phyloP scores from a whole-genome alignment of 2,113 vertebrate genomes.

The Lepidothrix coronata region DNA sequence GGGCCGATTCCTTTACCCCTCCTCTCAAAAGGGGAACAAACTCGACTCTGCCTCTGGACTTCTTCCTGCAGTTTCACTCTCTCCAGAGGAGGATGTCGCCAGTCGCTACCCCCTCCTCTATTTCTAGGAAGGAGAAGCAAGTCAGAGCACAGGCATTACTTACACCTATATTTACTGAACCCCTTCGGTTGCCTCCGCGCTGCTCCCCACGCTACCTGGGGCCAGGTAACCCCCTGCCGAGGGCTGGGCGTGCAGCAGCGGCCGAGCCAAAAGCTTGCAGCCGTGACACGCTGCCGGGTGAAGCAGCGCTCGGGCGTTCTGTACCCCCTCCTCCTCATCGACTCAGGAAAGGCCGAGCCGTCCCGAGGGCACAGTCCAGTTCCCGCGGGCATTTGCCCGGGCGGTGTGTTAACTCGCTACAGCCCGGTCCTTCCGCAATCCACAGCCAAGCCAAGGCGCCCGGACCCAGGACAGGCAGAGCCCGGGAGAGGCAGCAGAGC shows the following conservation, averaged over 20 bases:
- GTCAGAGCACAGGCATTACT: neutral
- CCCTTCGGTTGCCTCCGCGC: fast-evolving
- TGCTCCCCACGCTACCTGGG: neutral
- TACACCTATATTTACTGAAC: neutral
- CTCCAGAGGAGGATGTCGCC: neutral
- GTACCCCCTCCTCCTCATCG: neutral
- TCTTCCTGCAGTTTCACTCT: neutral
- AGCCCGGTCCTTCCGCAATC: neutral
- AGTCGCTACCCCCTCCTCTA: neutral
- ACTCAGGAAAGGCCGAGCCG: fast-evolving
- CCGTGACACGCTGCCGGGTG: fast-evolving
- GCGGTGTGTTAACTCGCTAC: fast-evolving
- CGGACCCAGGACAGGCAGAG: neutral
- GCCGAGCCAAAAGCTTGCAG: fast-evolving
- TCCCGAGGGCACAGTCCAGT: neutral
- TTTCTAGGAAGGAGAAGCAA: neutral
- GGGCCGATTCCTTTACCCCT: fast-evolving
- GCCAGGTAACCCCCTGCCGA: fast-evolving
- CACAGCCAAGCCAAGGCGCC: neutral
- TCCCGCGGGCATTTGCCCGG: fast-evolving
- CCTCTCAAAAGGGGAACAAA: neutral
- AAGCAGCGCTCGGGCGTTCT: neutral
- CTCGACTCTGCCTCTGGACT: neutral
- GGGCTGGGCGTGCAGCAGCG: fast-evolving
- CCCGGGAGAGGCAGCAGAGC: neutral